These are phyloP conservation scores for Bombus waltoni DNA, from an alignment of 1,140 invertebrate genomes.

Conservation along the genomic window DNA sequence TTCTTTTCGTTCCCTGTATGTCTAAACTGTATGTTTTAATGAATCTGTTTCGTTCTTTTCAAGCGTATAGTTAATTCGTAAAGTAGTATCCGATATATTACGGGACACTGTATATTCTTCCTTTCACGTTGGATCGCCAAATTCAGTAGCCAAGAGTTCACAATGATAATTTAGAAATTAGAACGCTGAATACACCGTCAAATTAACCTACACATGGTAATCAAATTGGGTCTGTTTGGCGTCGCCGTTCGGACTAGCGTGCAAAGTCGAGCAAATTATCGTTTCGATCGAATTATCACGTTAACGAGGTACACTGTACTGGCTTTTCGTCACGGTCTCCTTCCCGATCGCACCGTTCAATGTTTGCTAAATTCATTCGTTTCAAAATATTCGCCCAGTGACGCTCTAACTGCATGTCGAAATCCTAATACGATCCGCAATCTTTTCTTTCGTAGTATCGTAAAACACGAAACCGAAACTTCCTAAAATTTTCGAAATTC, in stretches of 20 bases:
- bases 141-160: too few species aligned
- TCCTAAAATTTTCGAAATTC: not conserved
- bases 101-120: not conserved
- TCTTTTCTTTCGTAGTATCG: not conserved
- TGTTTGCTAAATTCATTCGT: constrained; percentile 18
- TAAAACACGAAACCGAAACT: not conserved
- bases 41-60: too few species aligned
- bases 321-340: not conserved
- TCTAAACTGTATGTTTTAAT: too few species aligned
- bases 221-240: constrained; percentile 17
- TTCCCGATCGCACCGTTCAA: not conserved
- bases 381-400: not conserved
- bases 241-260: constrained; percentile 20
- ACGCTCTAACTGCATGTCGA: not conserved
- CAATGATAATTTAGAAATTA: not conserved
- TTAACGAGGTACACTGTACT: not conserved
- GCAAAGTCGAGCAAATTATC: constrained; percentile 38
- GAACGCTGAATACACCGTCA: not conserved
- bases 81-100: too few species aligned
- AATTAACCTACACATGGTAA: constrained; percentile 39
- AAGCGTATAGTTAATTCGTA: too few species aligned
- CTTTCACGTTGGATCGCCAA: not conserved
- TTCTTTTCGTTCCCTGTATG: too few species aligned
- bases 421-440: not conserved
- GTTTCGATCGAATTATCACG: constrained; percentile 27